Evolutionary conservation across 2,113 vertebrate genomes (phyloP).

Genomic region (Hystrix cristata): DNA sequence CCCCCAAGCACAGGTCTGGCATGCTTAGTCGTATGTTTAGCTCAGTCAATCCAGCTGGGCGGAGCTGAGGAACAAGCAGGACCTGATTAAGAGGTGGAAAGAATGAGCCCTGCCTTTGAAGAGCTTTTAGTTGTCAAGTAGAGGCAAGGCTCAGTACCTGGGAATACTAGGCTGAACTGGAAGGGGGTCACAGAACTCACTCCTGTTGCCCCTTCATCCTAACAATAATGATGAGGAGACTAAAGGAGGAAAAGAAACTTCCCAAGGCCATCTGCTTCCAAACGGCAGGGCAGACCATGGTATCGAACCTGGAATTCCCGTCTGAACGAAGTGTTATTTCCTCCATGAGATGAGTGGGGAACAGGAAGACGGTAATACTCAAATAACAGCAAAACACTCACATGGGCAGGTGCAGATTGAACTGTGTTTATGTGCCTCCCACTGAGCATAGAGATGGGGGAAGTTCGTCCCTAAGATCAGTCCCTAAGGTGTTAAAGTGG

Average conservation of each 20-base stretch:
- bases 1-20: not conserved
- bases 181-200: not conserved
- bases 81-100: not conserved
- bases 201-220: not conserved
- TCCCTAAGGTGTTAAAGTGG: not conserved
- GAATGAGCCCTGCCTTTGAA: not conserved
- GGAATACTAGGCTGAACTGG: not conserved
- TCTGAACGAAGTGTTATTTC: not conserved
- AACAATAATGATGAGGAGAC: not conserved
- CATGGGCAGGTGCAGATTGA: not conserved
- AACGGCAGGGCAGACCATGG: not conserved
- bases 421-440: not conserved
- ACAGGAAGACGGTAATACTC: not conserved
- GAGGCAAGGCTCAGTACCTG: not conserved
- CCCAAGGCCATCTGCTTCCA: not conserved
- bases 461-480: not conserved
- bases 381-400: not conserved
- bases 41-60: not conserved
- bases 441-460: not conserved
- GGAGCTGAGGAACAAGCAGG: not conserved
- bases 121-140: not conserved
- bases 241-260: not conserved
- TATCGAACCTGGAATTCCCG: not conserved
- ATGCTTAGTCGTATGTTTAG: not conserved
- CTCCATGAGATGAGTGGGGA: not conserved